A percentile compares a stretch with the other conserved stretches of the same genome.
Conservation (phyloP, 2,113 vertebrate species). For the Sula dactylatra region DNA sequence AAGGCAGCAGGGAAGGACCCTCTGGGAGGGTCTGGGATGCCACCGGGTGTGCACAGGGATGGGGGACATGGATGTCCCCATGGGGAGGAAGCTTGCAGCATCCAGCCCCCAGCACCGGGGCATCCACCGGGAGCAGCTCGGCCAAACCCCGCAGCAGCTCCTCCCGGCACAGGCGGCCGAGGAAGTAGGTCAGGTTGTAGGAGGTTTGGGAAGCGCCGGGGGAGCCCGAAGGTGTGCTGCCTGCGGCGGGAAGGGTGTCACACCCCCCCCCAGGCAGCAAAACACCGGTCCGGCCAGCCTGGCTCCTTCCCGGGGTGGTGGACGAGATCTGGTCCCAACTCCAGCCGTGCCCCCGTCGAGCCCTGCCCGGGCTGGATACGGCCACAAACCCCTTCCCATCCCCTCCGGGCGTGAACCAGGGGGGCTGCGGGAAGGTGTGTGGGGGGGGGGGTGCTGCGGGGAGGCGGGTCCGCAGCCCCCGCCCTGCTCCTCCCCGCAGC, state of each 20-base stretch:
- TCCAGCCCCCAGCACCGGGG: background rate
- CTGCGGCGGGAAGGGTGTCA: slow-evolving; percentile 21
- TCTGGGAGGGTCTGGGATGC: background rate
- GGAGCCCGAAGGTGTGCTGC: slow-evolving; percentile 9
- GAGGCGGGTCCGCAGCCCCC: too few species aligned
- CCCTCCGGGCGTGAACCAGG: background rate
- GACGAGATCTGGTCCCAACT: background rate
- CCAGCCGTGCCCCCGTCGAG: background rate
- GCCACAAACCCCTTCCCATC: background rate
- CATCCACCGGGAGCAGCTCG: background rate
- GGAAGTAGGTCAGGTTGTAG: slow-evolving; percentile 53
- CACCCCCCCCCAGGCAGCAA: background rate
- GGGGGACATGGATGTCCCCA: background rate
- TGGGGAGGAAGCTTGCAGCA: background rate
- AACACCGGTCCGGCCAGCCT: slow-evolving; percentile 57
- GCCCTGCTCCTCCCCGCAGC: background rate
- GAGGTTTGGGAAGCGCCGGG: slow-evolving; percentile 29
- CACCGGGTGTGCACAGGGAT: rapidly evolving
- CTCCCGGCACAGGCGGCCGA: background rate
- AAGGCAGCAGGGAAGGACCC: background rate
- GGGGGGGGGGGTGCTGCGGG: background rate
- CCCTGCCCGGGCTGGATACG: background rate
- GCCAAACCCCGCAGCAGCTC: background rate
- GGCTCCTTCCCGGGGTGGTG: background rate
- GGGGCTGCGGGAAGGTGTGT: background rate